A percentile compares a stretch with the other conserved stretches of the same genome.
Evolutionary conservation across 2,113 vertebrate genomes (phyloP).

Genomic region (Hystrix cristata): DNA sequence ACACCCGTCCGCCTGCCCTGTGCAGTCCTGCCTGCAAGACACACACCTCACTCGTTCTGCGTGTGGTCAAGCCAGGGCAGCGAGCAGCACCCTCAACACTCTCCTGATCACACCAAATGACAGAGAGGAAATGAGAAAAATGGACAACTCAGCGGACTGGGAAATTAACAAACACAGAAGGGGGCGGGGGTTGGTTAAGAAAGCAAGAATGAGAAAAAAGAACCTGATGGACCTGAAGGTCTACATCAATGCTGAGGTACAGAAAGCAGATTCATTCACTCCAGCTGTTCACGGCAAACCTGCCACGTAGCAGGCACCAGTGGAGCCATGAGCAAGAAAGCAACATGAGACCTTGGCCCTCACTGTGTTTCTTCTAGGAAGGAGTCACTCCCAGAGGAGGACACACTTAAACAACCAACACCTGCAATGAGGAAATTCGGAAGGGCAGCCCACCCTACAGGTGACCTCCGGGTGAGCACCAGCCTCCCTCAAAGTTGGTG

Average conservation of each 20-base stretch:
- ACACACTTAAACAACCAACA: not conserved
- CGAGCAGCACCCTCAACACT: not conserved
- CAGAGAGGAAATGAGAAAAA: not conserved
- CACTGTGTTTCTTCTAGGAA: not conserved
- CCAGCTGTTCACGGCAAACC: fast-evolving
- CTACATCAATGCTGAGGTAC: fast-evolving
- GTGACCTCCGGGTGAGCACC: not conserved
- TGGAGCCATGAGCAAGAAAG: fast-evolving
- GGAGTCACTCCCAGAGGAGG: not conserved
- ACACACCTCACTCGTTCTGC: not conserved
- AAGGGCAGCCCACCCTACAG: not conserved
- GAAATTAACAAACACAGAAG: not conserved
- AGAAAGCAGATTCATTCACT: not conserved
- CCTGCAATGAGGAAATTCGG: fast-evolving
- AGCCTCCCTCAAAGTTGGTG: not conserved
- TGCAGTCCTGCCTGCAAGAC: not conserved
- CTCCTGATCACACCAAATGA: not conserved
- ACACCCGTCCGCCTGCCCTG: not conserved
- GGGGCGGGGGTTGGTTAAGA: not conserved
- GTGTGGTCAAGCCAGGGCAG: not conserved
- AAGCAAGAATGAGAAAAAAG: not conserved
- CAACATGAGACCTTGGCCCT: too few relatives aligned
- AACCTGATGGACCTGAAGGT: not conserved
- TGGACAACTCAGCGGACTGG: not conserved
- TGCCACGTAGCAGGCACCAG: fast-evolving